Percentiles rank a stretch among this genome's conserved stretches.
phyloP scores from a whole-genome alignment of 1,140 invertebrate genomes.

The Zeugodacus cucurbitae region DNA sequence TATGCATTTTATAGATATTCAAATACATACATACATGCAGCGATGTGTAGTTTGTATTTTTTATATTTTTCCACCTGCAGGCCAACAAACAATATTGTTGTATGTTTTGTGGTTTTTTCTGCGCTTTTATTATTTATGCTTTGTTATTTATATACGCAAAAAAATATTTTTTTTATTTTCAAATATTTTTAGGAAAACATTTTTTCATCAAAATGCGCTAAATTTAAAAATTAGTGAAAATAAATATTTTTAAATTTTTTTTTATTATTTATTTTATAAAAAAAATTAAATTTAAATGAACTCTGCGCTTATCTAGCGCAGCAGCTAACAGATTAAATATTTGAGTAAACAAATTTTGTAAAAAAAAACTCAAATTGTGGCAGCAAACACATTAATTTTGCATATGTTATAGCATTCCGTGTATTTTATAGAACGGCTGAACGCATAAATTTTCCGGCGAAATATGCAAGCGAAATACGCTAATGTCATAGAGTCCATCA shows the following conservation, averaged over 20 bases:
- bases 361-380: neutral
- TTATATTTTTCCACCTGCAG: neutral
- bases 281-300: neutral
- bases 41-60: neutral
- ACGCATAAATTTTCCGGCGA: neutral
- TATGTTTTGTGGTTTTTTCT: too few species aligned
- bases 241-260: neutral
- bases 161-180: neutral
- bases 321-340: neutral
- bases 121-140: neutral
- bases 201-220: neutral
- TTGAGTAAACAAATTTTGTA: neutral
- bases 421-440: neutral
- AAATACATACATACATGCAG: neutral
- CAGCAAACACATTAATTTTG: neutral
- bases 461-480: neutral
- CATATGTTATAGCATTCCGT: neutral
- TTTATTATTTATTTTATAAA: too few species aligned
- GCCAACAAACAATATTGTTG: neutral
- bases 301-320: neutral
- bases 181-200: too few species aligned
- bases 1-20: neutral
- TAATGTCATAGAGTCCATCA: neutral
- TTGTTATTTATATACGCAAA: neutral
- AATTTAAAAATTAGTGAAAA: neutral